Evolutionary conservation across 64 coral and sea anemone genomes (phyloP).

Genomic region (Dendrophyllia cribrosa): DNA sequence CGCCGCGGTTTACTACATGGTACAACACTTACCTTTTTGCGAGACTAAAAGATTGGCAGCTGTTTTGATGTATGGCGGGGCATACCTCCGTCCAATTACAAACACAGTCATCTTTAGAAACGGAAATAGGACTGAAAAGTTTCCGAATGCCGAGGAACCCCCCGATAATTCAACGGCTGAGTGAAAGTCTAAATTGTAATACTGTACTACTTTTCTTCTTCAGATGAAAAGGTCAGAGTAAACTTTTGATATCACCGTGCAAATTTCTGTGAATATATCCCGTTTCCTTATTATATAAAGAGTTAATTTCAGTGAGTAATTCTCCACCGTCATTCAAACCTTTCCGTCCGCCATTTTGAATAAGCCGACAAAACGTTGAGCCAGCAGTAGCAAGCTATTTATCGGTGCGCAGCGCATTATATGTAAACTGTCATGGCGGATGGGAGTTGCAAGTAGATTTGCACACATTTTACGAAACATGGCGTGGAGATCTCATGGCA

Average conservation of each 20-base stretch:
- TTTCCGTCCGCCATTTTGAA: neutral
- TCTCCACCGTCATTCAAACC: no score
- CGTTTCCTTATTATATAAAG: no score
- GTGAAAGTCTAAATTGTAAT: no score
- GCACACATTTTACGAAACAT: constrained; percentile 64
- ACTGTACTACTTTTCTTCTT: neutral
- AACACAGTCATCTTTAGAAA: neutral
- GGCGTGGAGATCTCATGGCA: constrained; percentile 93
- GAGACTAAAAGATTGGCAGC: neutral
- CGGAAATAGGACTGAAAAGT: neutral
- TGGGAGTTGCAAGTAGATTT: constrained; percentile 36
- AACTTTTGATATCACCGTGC: no score
- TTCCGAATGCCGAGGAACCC: no score
- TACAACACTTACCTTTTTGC: neutral
- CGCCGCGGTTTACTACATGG: neutral
- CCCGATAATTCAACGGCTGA: no score
- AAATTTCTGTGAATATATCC: no score
- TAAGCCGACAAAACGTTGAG: neutral
- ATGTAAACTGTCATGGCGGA: constrained; percentile 52
- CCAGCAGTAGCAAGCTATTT: constrained; percentile 18
- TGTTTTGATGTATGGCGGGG: neutral
- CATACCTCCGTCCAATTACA: neutral
- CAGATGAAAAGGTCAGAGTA: no score
- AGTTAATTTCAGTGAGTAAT: no score
- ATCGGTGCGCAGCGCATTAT: neutral